Evolutionary conservation across 2,888 invertebrate genomes (phyloP).

Genomic region (Pilophorus perplexus): DNA sequence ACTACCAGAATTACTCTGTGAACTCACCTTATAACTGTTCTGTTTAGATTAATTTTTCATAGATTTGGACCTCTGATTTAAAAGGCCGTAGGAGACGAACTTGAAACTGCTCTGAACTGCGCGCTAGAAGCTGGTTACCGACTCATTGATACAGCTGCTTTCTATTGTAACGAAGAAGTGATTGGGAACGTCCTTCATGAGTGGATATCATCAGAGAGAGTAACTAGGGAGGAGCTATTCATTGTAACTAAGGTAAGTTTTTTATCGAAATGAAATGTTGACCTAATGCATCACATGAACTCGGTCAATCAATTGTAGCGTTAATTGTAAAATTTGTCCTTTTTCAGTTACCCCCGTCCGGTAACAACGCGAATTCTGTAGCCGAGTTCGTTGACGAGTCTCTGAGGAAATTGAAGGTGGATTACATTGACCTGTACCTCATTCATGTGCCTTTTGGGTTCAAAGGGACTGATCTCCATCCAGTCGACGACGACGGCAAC

Average conservation of each 20-base stretch:
- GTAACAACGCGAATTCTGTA: conserved; percentile 66
- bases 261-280: too few relatives aligned
- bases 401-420: conserved; percentile 61
- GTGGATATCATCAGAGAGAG: conserved; percentile 64
- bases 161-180: conserved; percentile 73
- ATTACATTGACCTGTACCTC: conserved; percentile 74
- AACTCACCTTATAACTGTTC: too few relatives aligned
- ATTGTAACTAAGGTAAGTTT: conserved; percentile 74
- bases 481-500: conserved; percentile 60
- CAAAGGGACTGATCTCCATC: conserved; percentile 57
- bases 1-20: too few relatives aligned
- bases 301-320: too few relatives aligned
- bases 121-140: conserved; percentile 71
- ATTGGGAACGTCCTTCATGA: conserved; percentile 67
- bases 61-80: too few relatives aligned
- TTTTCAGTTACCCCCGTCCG: conserved; percentile 66
- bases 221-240: conserved; percentile 69
- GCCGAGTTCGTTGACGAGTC: conserved; percentile 64
- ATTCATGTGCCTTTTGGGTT: conserved; percentile 75
- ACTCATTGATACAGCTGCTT: conserved; percentile 76
- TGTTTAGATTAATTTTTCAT: too few relatives aligned
- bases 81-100: conserved; percentile 63
- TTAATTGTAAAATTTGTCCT: too few relatives aligned
- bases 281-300: too few relatives aligned
- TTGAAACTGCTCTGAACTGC: conserved; percentile 61